phyloP scores from a whole-genome alignment of 2,113 vertebrate genomes.

The Etheostoma spectabile region DNA sequence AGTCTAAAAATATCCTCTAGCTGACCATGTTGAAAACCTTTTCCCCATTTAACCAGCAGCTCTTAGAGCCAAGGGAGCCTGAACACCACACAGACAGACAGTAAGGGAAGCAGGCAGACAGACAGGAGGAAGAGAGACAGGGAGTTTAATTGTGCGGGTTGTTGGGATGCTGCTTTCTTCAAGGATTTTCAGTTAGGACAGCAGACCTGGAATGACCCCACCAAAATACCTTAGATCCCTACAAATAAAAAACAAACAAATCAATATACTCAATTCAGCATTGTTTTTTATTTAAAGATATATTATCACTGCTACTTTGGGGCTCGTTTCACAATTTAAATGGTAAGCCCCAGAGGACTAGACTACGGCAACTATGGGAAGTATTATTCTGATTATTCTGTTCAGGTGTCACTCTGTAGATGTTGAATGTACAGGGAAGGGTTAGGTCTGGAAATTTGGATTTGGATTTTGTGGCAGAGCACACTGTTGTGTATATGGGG shows the following conservation, averaged over 20 bases:
- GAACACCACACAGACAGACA: background rate
- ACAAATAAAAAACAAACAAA: background rate
- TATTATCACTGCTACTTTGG: background rate
- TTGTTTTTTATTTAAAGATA: background rate
- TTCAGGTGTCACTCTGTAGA: background rate
- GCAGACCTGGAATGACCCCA: background rate
- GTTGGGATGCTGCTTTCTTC: background rate
- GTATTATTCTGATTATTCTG: background rate
- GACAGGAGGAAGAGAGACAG: background rate
- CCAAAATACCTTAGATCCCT: background rate
- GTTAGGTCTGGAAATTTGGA: background rate
- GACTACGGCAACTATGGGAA: background rate
- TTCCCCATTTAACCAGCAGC: constrained; percentile 85
- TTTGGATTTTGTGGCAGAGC: background rate
- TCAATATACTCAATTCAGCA: background rate
- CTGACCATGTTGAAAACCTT: constrained; percentile 89
- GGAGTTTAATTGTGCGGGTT: background rate
- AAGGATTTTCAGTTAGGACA: background rate
- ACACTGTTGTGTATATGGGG: background rate
- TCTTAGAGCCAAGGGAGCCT: constrained; percentile 13
- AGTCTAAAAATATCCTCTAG: constrained; percentile 92
- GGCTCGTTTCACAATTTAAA: background rate
- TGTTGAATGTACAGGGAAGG: background rate
- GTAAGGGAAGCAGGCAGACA: background rate
- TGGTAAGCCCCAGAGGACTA: background rate